phyloP scores from a whole-genome alignment of 1,140 invertebrate species.

The Geopemphigus sp. region DNA sequence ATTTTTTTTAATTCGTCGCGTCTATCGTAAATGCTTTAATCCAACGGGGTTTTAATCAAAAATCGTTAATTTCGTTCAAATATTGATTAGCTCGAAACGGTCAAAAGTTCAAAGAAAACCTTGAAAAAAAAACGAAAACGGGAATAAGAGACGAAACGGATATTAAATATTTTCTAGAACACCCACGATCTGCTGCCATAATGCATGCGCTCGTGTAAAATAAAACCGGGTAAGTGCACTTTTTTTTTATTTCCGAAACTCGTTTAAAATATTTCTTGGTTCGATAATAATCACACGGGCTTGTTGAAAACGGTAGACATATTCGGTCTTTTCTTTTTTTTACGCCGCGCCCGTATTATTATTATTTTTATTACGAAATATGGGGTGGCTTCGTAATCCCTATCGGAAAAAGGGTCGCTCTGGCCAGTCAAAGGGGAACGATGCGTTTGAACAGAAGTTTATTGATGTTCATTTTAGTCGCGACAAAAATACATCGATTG shows the following conservation, averaged over 20 bases:
- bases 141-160: too few species aligned
- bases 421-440: neutral
- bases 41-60: too few species aligned
- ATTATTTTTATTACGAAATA: slow-evolving; percentile 16
- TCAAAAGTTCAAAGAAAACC: too few species aligned
- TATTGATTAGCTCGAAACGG: too few species aligned
- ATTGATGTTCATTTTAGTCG: slow-evolving; percentile 8
- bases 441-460: slow-evolving; percentile 28
- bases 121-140: too few species aligned
- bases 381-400: slow-evolving; percentile 26
- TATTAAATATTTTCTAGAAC: too few species aligned
- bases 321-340: neutral
- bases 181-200: neutral
- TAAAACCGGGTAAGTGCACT: neutral
- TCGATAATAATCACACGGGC: slow-evolving; percentile 16
- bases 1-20: too few species aligned
- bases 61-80: too few species aligned
- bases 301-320: neutral
- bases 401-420: slow-evolving; percentile 8
- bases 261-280: slow-evolving; percentile 7
- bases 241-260: neutral
- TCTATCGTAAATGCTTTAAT: too few species aligned
- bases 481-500: neutral
- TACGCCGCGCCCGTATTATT: neutral
- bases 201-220: neutral